A percentile compares a stretch with the other conserved stretches of the same genome.
These are phyloP conservation scores for Amphipoea lucens DNA, from an alignment of 2,888 invertebrate species.

Conservation along the genomic window DNA sequence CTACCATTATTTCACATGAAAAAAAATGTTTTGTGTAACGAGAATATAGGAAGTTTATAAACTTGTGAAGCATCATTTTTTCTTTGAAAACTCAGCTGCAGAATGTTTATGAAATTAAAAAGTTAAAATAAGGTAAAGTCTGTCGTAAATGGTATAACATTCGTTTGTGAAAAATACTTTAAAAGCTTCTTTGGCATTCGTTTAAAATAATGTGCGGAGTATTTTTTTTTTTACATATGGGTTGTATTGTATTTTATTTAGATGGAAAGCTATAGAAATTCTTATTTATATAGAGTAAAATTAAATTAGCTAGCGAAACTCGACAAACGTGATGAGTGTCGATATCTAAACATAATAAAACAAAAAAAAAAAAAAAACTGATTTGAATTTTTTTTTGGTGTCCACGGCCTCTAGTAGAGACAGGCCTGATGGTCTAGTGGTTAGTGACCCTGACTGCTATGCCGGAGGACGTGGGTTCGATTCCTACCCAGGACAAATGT, in stretches of 20 bases:
- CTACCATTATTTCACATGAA: background rate
- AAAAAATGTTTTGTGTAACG: background rate
- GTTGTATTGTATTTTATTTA: background rate
- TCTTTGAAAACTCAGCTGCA: constrained; percentile 7
- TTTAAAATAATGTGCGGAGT: background rate
- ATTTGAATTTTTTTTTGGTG: no score
- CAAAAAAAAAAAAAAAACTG: no score
- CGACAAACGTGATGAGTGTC: background rate
- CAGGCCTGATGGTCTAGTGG: no score
- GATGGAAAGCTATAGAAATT: background rate
- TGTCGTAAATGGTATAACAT: background rate
- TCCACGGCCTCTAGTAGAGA: no score
- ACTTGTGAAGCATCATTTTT: background rate
- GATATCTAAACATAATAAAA: background rate
- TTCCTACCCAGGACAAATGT: no score
- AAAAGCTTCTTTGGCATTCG: background rate
- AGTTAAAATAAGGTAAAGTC: background rate
- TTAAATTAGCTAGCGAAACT: background rate
- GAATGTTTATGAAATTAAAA: constrained; percentile 4
- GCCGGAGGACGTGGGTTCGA: no score
- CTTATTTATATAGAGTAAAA: background rate
- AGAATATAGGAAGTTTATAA: constrained; percentile 7
- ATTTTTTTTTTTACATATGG: background rate
- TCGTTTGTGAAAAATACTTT: background rate
- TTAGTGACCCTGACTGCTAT: no score